A percentile compares a stretch with the other conserved stretches of the same genome.
These are phyloP conservation scores for Emesis furor DNA, from an alignment of 2,888 invertebrate species.

Conservation along the genomic window DNA sequence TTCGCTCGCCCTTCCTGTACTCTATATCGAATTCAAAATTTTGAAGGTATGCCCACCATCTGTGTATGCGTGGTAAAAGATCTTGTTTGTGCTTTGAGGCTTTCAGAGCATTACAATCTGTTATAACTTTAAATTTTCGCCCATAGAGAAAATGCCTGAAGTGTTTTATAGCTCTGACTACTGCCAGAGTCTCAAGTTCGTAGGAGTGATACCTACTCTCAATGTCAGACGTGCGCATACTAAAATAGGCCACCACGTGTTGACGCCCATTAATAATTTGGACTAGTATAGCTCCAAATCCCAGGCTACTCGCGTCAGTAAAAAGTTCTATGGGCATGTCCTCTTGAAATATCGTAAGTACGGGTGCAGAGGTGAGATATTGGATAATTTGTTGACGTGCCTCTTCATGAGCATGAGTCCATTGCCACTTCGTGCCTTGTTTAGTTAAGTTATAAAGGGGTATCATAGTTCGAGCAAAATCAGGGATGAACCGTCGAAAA, in stretches of 20 bases:
- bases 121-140: slow-evolving; percentile 58
- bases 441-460: slow-evolving; percentile 54
- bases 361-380: background rate
- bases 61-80: slow-evolving; percentile 30
- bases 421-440: slow-evolving; percentile 39
- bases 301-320: slow-evolving; percentile 64
- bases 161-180: slow-evolving; percentile 72
- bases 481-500: slow-evolving; percentile 57
- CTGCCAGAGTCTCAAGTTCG: slow-evolving; percentile 40
- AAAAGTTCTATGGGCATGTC: slow-evolving; percentile 30
- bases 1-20: slow-evolving; percentile 5
- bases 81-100: slow-evolving; percentile 74
- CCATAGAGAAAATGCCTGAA: slow-evolving; percentile 71
- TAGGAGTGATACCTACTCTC: too few relatives aligned
- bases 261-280: slow-evolving; percentile 33
- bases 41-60: too few relatives aligned
- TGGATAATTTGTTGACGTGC: too few relatives aligned
- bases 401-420: slow-evolving; percentile 38
- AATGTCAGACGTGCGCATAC: slow-evolving; percentile 42
- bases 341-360: slow-evolving; percentile 33
- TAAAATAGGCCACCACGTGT: slow-evolving; percentile 29
- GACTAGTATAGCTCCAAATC: slow-evolving; percentile 54
- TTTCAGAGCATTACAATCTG: slow-evolving; percentile 75
- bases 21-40: too few relatives aligned
- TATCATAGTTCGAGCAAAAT: slow-evolving; percentile 50